Conservation (phyloP, 2,888 invertebrate genomes). For the Drosophila birchii region DNA sequence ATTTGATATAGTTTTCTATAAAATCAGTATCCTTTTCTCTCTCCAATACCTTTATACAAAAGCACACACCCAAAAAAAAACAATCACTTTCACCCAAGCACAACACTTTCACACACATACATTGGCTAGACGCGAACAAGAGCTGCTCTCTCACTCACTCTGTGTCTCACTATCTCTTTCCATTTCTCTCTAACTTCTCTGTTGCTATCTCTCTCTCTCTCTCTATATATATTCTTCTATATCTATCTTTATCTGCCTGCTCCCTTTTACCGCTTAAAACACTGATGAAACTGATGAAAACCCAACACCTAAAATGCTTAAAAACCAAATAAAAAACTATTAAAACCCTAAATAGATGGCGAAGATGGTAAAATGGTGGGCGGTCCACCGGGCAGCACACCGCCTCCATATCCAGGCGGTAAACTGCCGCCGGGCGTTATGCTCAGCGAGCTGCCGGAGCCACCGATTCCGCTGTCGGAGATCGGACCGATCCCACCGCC, state of each 20-base stretch:
- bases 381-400: constrained; percentile 84
- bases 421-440: constrained; percentile 87
- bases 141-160: constrained; percentile 22
- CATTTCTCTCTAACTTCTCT: constrained; percentile 21
- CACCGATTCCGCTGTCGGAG: constrained; percentile 95
- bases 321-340: constrained; percentile 8
- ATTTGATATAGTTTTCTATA: background rate
- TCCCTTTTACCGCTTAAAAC: constrained; percentile 14
- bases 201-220: constrained; percentile 31
- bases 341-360: constrained; percentile 86
- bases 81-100: constrained; percentile 25
- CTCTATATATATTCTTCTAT: constrained; percentile 28
- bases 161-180: constrained; percentile 22
- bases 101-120: constrained; percentile 41
- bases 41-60: constrained; percentile 21
- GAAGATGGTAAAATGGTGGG: constrained; percentile 85
- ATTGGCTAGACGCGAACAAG: constrained; percentile 44
- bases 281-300: constrained; percentile 4
- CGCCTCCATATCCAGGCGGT: constrained; percentile 81
- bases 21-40: constrained; percentile 30
- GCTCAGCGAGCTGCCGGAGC: constrained; percentile 95
- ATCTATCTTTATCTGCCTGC: constrained; percentile 18
- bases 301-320: background rate
- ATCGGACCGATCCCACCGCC: constrained; percentile 97
- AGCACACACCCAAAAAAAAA: constrained; percentile 26